These are phyloP conservation scores for Corella eumyota DNA, from an alignment of 23 tunicate genomes.

Conservation along the genomic window DNA sequence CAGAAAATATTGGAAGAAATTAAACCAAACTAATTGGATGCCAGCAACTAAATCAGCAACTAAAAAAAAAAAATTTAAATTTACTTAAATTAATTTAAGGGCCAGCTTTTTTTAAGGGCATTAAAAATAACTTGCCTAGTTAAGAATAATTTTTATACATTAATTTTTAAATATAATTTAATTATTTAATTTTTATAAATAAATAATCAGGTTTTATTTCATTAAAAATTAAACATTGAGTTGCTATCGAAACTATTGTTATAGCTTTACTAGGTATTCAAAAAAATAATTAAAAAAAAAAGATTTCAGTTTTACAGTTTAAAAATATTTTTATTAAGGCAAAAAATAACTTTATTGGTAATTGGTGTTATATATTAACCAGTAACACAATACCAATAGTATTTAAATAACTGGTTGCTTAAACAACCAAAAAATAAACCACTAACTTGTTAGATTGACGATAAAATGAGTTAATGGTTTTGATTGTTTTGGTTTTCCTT, in stretches of 20 bases:
- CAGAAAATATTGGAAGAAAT: conserved; percentile 40
- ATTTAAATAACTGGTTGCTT: neutral
- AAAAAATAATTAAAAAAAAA: neutral
- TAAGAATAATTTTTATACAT: no score
- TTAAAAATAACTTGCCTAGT: no score
- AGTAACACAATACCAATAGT: neutral
- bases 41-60: conserved; percentile 76
- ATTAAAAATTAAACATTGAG: no score
- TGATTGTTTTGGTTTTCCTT: conserved; percentile 49
- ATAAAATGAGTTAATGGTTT: conserved; percentile 46
- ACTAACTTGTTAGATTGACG: conserved; percentile 47
- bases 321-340: neutral
- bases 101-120: neutral
- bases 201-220: no score
- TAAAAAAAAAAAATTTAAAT: conserved; percentile 4
- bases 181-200: no score
- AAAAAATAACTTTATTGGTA: neutral
- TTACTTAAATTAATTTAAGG: neutral
- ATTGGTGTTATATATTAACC: neutral
- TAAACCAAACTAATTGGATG: conserved; percentile 65
- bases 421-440: neutral
- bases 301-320: no score
- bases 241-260: no score
- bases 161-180: no score
- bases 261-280: neutral